phyloP scores from a whole-genome alignment of 1,140 invertebrate genomes.

The Pectinophora gossypiella region DNA sequence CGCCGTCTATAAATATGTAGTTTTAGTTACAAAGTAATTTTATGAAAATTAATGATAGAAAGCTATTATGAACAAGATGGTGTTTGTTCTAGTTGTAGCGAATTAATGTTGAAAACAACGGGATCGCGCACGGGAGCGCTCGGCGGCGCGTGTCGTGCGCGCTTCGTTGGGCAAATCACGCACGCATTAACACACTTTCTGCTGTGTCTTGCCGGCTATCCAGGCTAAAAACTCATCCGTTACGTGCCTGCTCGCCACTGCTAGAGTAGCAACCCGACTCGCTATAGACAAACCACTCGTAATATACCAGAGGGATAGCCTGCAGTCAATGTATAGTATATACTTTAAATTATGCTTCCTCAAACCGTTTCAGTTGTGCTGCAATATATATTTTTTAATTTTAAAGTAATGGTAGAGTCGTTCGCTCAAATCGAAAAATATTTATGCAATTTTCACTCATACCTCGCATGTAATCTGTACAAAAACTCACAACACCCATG shows the following conservation, averaged over 20 bases:
- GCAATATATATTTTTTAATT: too few species aligned
- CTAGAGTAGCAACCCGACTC: too few species aligned
- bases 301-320: too few species aligned
- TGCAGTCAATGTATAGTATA: too few species aligned
- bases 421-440: too few species aligned
- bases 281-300: too few species aligned
- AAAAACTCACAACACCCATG: conserved; percentile 31
- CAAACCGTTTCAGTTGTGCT: too few species aligned
- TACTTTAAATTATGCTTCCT: too few species aligned
- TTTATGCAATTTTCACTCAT: too few species aligned
- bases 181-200: conserved; percentile 66
- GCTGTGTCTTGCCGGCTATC: conserved; percentile 30
- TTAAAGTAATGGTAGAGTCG: too few species aligned
- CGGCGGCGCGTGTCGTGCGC: conserved; percentile 42
- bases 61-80: neutral
- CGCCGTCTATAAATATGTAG: neutral
- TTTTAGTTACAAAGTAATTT: neutral
- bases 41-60: neutral
- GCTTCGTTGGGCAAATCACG: conserved; percentile 51
- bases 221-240: conserved; percentile 57
- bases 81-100: neutral
- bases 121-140: conserved; percentile 34
- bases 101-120: conserved; percentile 25
- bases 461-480: too few species aligned
- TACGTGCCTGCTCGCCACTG: conserved; percentile 21